Base-by-base conservation (phyloP, 2,797 vertebrate species). In the Schizopygopsis pylzovi region DNA sequence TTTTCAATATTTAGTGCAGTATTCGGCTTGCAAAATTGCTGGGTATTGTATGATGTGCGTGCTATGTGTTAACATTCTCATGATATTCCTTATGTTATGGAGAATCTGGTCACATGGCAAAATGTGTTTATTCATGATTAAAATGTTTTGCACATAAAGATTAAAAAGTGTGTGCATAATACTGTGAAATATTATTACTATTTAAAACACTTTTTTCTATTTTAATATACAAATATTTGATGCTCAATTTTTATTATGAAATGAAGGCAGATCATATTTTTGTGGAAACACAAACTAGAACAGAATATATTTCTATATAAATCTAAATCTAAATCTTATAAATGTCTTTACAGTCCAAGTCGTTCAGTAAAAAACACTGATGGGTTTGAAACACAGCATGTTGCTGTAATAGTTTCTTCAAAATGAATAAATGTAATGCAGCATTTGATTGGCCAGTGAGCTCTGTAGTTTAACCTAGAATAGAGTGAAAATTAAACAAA, bases 1-100 rank as follows among this genome's bases (percentile, higher is more conserved):
- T 86, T 86, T 79, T 82, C n/a, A 73, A 41, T 39, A 75, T 70
- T 10, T 54, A 59, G 4, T 41, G 59, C 12, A 68, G 52, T 28
- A 56, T 33, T 63, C 33, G 54, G 49, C 25, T 28, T 73, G 37
- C n/a, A 33, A 13, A 67, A 52, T 33, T 76, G 7, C 3, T 39
- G 15, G 43, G 59, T 39, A 82, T 59, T 37, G 45, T 15, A 47
- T 41, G 79, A 81, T 28, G 47, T n/a, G 47, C 3, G 7, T 28
- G 11, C 49, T 56, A 41, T 12, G 6, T 25, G 59, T 25, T 25
- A 25, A 61, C 25, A 61, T 61, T 63, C 5, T 25, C 59, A 28
- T 63, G 59, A 63, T 6, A 25, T 63, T 63, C n/a, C n/a, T 63
- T 25, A 61, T 12, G 49, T 52, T 25, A 13, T 63, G 1, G n/a